Conservation (phyloP, 2,888 invertebrate genomes). For the Enchytraeus crypticus region DNA sequence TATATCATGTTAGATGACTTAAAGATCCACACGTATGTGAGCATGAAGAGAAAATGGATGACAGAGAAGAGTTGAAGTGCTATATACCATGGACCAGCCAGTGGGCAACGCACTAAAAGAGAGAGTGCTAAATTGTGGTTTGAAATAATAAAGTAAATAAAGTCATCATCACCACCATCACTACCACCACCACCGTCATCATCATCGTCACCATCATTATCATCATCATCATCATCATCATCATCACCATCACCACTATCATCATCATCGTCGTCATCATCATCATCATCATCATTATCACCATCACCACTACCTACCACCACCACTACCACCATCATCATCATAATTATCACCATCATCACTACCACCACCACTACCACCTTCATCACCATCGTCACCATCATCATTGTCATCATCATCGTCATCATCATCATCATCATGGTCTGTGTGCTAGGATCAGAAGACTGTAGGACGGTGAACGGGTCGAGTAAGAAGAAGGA, state of each 20-base stretch:
- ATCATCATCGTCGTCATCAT: background rate
- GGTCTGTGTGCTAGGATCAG: slow-evolving; percentile 31
- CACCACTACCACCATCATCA: background rate
- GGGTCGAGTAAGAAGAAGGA: slow-evolving; percentile 39
- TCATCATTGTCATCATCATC: slow-evolving; percentile 2
- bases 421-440: background rate
- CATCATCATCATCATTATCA: background rate
- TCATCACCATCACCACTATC: background rate
- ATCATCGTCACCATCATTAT: background rate
- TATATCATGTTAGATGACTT: too few species aligned
- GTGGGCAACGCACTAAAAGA: too few species aligned
- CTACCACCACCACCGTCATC: too few species aligned
- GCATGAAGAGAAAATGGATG: too few species aligned
- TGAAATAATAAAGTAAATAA: too few species aligned
- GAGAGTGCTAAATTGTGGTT: too few species aligned
- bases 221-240: background rate
- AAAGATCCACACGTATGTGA: too few species aligned
- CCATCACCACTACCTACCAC: background rate
- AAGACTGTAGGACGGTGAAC: slow-evolving; percentile 33
- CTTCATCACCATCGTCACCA: background rate
- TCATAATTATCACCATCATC: too few species aligned
- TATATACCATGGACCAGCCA: too few species aligned
- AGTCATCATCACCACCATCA: too few species aligned
- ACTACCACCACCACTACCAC: too few species aligned
- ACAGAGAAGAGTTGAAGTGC: too few species aligned